Base-by-base conservation (phyloP, 2,797 vertebrate genomes). In the Myiotriccus ornatus region DNA sequence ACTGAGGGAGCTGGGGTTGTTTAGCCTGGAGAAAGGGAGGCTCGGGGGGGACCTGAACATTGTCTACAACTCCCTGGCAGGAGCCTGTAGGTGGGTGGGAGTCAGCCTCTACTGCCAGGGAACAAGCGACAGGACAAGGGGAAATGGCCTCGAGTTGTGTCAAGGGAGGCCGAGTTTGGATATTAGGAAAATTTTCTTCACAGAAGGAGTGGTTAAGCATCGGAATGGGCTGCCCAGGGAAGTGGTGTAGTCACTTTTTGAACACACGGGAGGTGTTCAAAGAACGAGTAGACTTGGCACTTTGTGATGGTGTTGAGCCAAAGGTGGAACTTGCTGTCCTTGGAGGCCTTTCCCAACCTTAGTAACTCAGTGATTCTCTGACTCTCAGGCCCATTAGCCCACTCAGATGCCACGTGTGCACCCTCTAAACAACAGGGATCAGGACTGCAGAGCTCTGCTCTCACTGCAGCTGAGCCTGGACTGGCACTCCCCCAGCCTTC, bases 401-500 rank as follows among this genome's bases (percentile, higher is more conserved):
- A 30, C 32, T 14, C 47, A 24, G 64, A 18, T 37, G 24, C 34
- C 1, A 0, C 0, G 3, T 34, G 35, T 24, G 41, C 25, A 3
- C 25, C 37, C 37, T 32, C 46, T 49, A 22, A 6, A 9, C 7
- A 21, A 6, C 1, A 2, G 3, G 27, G 16, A 12, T 21, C 22
- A 18, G 49, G 62, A n/a, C 76, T 77, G 74, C 49, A 50, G 18
- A 57, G 62, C 73, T 52, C n/a, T 52, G 56, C 32, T 89, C 46
- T 65, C 59, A 2, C 35, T 56, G 87, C 81, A 37, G 32, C 73
- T 43, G 56, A 52, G 47, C 68, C 47, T 34, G 67, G 44, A 10
- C 6, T 69, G 57, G 13, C 43, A 28, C 7, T n/a, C 37, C 53
- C 28, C 12, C 35, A 44, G 67, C 71, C 47, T n/a, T 76, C 62